phyloP scores from a whole-genome alignment of 2,797 vertebrate genomes.

The Megalops cyprinoides region DNA sequence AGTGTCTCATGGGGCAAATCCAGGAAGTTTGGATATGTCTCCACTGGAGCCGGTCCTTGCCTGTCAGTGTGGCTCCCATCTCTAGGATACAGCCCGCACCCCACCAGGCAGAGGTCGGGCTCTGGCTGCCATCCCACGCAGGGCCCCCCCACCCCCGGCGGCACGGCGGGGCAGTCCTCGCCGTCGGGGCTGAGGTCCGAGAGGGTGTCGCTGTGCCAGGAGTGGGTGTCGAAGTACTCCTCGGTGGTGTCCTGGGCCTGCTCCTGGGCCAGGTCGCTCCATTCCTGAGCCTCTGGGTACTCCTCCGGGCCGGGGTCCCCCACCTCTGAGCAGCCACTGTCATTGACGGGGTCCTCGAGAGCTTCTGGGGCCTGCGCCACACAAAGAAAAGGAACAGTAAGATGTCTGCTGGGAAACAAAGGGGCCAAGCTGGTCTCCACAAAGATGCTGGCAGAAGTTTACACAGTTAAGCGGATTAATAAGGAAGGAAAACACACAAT shows the following conservation, averaged over 20 bases:
- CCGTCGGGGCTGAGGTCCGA: conserved; percentile 62
- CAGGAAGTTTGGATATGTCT: not conserved
- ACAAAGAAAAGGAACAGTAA: conserved; percentile 11
- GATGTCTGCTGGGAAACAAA: not conserved
- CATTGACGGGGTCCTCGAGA: conserved; percentile 59
- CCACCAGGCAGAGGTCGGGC: not conserved
- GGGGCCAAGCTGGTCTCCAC: not conserved
- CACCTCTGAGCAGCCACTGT: conserved; percentile 64
- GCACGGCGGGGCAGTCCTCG: conserved; percentile 37
- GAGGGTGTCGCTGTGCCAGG: conserved; percentile 68
- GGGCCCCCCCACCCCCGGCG: conserved; percentile 16
- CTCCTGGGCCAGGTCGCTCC: conserved; percentile 39
- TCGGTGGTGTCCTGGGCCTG: conserved; percentile 66
- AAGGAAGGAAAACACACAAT: conserved; percentile 5
- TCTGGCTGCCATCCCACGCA: conserved; percentile 13
- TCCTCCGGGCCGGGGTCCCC: conserved; percentile 47
- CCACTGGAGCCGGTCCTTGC: too few relatives aligned
- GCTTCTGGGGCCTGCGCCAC: conserved; percentile 66
- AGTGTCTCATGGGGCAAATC: not conserved
- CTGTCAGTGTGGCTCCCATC: not conserved
- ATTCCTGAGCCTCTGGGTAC: conserved; percentile 57
- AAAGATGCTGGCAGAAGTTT: not conserved
- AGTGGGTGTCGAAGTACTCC: conserved; percentile 71
- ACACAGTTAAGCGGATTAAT: not conserved
- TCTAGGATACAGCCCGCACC: not conserved